Base-by-base conservation (phyloP, 2,888 invertebrate species). In the Dimorphilus gyrociliatus region DNA sequence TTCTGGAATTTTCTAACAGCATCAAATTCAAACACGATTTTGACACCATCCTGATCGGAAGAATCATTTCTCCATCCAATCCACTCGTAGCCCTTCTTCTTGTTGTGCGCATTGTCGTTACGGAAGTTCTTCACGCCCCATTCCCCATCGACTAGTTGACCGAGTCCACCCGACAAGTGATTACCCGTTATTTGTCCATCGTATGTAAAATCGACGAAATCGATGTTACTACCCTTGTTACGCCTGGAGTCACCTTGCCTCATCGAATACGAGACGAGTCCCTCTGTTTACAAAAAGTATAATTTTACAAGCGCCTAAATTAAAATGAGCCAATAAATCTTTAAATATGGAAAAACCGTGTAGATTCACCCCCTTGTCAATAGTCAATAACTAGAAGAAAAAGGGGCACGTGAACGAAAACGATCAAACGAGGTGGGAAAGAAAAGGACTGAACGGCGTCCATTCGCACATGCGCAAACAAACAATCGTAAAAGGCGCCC, bases 11-110 rank as follows among this genome's bases (percentile, higher is more conserved):
- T 84, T 13, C 84, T 70, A 34, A 82, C 76, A 52, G 72, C 71
- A 55, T 85, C 84, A 64, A 88, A 86, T 60, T 82, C 81, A 66
- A 86, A 82, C 2, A 73, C 69, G 25, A 88, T 68, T 46, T 77
- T 74, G 6, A 85, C 67, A 27, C 73, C 73, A 29, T 61, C 71
- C 66, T 46, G 50, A 69, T 24, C 66, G 55, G 76, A 73, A 59
- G 80, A 50, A 25, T 54, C 51, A 32, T 52, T 55, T 37, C 74
- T 71, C 86, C 86, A 86, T 1, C 85, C 86, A 18, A 86, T 76
- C 86, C 85, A 86, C 29, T 81, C 79, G 49, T 78, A 77, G 16
- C 73, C 71, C 73, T 56, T 69, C 46, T 7, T 7, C 12, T 30
- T 30, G 25, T 25, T 25, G 15, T 25, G 16, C 5, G 17, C 14